These are phyloP conservation scores for Alviniconcha marisindica DNA, from an alignment of 1,140 invertebrate genomes.

Conservation along the genomic window DNA sequence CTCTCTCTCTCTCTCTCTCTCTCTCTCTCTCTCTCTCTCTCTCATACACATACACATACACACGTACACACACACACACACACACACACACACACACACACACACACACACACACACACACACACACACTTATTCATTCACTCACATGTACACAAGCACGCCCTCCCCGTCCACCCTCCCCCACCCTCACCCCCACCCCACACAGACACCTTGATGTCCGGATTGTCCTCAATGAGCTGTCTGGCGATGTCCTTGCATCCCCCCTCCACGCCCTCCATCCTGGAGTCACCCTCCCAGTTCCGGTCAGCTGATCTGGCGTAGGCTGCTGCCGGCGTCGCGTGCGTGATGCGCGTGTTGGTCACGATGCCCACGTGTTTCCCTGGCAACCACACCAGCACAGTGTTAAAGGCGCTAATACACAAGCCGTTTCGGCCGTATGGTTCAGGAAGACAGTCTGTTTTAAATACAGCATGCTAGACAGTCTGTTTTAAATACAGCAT, in stretches of 20 bases:
- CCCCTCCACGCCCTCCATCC: constrained; percentile 44
- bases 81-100: too few species aligned
- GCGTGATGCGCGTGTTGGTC: constrained; percentile 92
- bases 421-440: too few species aligned
- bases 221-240: constrained; percentile 64
- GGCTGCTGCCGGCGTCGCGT: constrained; percentile 91
- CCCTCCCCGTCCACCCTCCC: too few species aligned
- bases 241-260: constrained; percentile 75
- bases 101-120: too few species aligned
- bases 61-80: too few species aligned
- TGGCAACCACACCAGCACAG: constrained; percentile 35
- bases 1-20: constrained; percentile 25
- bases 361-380: constrained; percentile 92
- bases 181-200: too few species aligned
- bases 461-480: too few species aligned
- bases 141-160: too few species aligned
- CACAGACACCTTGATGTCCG: constrained; percentile 51
- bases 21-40: not conserved
- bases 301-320: constrained; percentile 87
- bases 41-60: too few species aligned
- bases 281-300: constrained; percentile 66
- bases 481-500: too few species aligned
- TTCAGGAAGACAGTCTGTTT: not conserved
- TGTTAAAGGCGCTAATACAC: too few species aligned
- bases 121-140: too few species aligned